phyloP scores from a whole-genome alignment of 2,113 vertebrate genomes.

The Erpornis zantholeuca region DNA sequence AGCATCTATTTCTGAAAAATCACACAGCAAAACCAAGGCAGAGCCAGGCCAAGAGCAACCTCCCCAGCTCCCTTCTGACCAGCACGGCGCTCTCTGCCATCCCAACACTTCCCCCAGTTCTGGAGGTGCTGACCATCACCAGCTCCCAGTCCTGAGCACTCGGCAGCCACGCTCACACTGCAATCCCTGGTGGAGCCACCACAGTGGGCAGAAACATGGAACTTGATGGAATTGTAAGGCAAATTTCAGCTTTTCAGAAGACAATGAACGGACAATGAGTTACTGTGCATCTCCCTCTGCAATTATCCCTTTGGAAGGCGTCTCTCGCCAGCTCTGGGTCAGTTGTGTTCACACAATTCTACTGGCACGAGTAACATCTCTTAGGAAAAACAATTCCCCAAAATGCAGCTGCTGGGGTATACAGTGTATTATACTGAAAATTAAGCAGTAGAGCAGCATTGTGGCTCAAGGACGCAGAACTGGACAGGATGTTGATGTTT shows the following conservation, averaged over 20 bases:
- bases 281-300: neutral
- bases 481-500: accelerated
- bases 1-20: neutral
- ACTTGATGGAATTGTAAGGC: neutral
- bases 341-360: accelerated
- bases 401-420: neutral
- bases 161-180: neutral
- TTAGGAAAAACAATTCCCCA: neutral
- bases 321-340: neutral
- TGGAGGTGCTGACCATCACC: accelerated
- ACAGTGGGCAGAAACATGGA: accelerated
- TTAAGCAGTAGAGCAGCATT: neutral
- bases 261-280: neutral
- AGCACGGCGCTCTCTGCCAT: neutral
- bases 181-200: neutral
- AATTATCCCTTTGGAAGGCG: neutral
- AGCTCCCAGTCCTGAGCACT: neutral
- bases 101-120: accelerated
- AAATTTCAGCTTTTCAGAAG: neutral
- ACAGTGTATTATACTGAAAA: accelerated
- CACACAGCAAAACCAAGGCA: neutral
- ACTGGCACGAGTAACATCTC: neutral
- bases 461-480: neutral
- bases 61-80: neutral
- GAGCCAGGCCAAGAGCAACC: neutral